Evolutionary conservation across 1,140 invertebrate genomes (phyloP).

Genomic region (Araneus ventricosus): DNA sequence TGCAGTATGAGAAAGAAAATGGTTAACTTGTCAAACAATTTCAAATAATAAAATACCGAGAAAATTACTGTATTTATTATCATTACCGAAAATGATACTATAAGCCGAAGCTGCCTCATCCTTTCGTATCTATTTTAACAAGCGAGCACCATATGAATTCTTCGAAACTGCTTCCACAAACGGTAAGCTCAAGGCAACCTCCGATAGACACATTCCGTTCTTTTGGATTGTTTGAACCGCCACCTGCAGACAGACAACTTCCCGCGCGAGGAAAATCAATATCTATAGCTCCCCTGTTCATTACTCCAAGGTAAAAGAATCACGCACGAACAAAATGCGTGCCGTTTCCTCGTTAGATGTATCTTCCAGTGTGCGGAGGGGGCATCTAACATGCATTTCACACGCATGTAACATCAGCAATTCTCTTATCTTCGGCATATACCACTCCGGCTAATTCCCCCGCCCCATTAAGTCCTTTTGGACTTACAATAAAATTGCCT

Average conservation of each 20-base stretch:
- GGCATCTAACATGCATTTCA: slow-evolving; percentile 42
- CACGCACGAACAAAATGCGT: slow-evolving; percentile 32
- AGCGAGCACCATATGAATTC: neutral
- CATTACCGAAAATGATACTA: too few species aligned
- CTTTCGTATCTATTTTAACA: too few species aligned
- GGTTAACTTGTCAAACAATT: too few species aligned
- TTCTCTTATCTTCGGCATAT: neutral
- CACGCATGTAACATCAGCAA: slow-evolving; percentile 52
- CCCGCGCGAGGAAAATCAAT: neutral
- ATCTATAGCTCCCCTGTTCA: neutral
- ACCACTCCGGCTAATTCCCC: slow-evolving; percentile 4
- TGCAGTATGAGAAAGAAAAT: too few species aligned
- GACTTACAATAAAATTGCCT: neutral
- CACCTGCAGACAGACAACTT: slow-evolving; percentile 5
- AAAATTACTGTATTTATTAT: too few species aligned
- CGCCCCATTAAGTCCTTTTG: neutral
- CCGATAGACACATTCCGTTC: neutral
- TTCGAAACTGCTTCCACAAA: neutral
- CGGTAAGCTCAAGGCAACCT: neutral
- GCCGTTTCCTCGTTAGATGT: neutral
- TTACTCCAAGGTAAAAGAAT: neutral
- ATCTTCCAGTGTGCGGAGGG: slow-evolving; percentile 4
- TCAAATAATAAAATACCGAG: too few species aligned
- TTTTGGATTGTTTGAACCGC: neutral
- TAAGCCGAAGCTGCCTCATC: too few species aligned